phyloP scores from a whole-genome alignment of 1,140 invertebrate genomes.

The Metaphire vulgaris region DNA sequence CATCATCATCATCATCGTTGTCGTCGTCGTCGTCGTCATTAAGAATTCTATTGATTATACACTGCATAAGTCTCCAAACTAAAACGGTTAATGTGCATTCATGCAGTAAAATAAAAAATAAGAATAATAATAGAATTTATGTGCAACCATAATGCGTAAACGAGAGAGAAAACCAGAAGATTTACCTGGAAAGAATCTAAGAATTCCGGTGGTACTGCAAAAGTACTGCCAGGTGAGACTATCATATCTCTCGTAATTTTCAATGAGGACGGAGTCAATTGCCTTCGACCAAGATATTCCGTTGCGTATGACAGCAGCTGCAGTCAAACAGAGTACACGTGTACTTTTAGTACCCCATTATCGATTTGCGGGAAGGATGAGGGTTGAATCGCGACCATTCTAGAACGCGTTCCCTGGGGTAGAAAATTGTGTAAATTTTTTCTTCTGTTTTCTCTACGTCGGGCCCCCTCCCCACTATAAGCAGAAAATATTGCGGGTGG shows the following conservation, averaged over 20 bases:
- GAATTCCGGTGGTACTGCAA: constrained; percentile 78
- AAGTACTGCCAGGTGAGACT: constrained; percentile 93
- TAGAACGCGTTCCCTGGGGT: neutral
- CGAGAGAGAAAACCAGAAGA: neutral
- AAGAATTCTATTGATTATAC: too few species aligned
- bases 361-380: neutral
- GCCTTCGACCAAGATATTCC: constrained; percentile 78
- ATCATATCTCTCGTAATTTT: constrained; percentile 77
- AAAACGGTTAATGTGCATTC: too few species aligned
- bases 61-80: too few species aligned
- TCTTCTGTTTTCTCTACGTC: too few species aligned
- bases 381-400: neutral
- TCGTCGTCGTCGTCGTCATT: too few species aligned
- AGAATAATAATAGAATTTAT: neutral
- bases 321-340: constrained; percentile 19
- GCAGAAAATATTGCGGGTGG: neutral
- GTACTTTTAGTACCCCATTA: neutral
- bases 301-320: constrained; percentile 53
- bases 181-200: constrained; percentile 84
- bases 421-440: too few species aligned
- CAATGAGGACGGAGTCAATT: constrained; percentile 72
- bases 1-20: too few species aligned
- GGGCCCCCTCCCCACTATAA: neutral
- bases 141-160: neutral
- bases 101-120: neutral